phyloP scores from a whole-genome alignment of 2,888 invertebrate genomes.

The Pandemis cinnamomeana region DNA sequence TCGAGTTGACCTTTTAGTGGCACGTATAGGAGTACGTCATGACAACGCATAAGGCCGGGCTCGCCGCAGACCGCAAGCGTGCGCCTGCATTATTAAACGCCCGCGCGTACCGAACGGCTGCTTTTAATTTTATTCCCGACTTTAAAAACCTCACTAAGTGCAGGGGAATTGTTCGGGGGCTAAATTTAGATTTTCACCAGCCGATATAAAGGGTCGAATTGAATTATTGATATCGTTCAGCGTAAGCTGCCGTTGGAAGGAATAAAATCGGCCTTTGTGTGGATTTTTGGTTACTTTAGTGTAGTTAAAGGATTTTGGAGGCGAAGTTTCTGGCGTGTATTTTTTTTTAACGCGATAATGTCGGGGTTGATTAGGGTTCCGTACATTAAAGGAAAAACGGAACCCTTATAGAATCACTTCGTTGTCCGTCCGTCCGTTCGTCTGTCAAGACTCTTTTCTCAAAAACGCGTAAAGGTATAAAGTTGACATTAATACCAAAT shows the following conservation, averaged over 20 bases:
- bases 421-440: no score
- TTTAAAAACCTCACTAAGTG: constrained; percentile 54
- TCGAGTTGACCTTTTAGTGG: constrained; percentile 61
- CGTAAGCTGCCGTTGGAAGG: constrained; percentile 13
- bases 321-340: not conserved
- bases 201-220: constrained; percentile 40
- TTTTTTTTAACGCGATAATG: no score
- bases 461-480: no score
- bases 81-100: constrained; percentile 69
- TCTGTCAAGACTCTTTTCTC: no score
- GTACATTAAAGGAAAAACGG: no score
- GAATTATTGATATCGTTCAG: constrained; percentile 40
- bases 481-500: no score
- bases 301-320: not conserved
- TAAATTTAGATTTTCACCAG: constrained; percentile 30
- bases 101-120: constrained; percentile 54
- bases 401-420: no score
- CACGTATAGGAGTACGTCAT: constrained; percentile 50
- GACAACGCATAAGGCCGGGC: constrained; percentile 63
- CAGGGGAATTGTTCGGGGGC: constrained; percentile 18
- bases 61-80: constrained; percentile 35
- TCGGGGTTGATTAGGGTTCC: no score
- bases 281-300: constrained; percentile 1
- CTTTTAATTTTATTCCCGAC: constrained; percentile 62
- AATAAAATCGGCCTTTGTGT: constrained; percentile 36